These are phyloP conservation scores for Euthynnus affinis DNA, from an alignment of 2,797 vertebrate species.

Conservation along the genomic window DNA sequence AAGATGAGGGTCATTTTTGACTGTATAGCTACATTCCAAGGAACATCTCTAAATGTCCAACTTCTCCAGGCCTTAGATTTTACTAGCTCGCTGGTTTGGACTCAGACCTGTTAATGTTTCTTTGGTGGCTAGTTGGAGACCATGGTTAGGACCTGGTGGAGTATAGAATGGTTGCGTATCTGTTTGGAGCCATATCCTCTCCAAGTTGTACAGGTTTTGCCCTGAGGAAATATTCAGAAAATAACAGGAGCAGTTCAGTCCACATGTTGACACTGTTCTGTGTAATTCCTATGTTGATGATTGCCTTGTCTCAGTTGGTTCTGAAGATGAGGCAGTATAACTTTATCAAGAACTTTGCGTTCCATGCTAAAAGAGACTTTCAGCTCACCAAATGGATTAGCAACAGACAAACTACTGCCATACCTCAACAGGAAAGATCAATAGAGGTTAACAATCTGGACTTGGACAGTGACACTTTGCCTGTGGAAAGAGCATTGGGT, in stretches of 20 bases:
- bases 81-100: no score
- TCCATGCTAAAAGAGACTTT: background rate
- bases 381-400: constrained; percentile 2
- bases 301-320: background rate
- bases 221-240: background rate
- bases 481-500: constrained; percentile 7
- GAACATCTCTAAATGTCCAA: no score
- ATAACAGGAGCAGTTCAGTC: background rate
- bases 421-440: background rate
- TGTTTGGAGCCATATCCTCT: constrained; percentile 5
- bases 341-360: background rate
- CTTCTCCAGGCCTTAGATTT: no score
- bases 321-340: background rate
- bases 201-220: background rate
- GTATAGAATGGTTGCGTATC: background rate
- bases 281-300: constrained; percentile 21
- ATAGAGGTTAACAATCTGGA: constrained; percentile 9
- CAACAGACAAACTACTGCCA: background rate
- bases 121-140: background rate
- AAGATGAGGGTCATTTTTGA: no score
- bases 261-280: background rate
- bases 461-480: constrained; percentile 1
- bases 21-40: no score
- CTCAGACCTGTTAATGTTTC: background rate
- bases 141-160: background rate